These are phyloP conservation scores for Petrocephalus schoutedeni DNA, from an alignment of 2,797 vertebrate genomes.

Conservation along the genomic window DNA sequence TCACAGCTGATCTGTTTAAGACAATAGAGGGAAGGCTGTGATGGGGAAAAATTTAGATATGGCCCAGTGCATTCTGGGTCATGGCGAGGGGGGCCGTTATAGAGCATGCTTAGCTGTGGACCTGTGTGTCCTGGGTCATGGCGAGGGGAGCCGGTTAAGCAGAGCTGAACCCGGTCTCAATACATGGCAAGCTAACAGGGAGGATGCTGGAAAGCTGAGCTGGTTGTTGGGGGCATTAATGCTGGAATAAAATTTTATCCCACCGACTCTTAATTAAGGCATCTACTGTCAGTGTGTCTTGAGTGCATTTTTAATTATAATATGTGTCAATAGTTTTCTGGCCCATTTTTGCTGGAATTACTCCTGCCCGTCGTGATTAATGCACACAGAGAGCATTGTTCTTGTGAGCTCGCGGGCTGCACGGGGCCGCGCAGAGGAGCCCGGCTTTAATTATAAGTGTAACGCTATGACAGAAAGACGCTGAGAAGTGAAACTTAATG, in stretches of 20 bases:
- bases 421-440: neutral
- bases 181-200: neutral
- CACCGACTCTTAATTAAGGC: neutral
- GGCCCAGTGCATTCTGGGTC: neutral
- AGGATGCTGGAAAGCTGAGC: neutral
- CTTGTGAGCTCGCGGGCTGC: neutral
- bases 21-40: neutral
- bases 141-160: neutral
- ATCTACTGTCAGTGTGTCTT: neutral
- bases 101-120: neutral
- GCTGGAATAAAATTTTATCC: neutral
- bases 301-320: neutral
- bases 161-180: neutral
- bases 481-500: neutral
- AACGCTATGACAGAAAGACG: neutral
- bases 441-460: neutral
- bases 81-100: neutral
- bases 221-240: neutral
- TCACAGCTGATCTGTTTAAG: neutral
- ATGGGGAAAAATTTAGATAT: neutral
- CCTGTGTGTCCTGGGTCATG: neutral
- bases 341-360: neutral
- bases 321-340: neutral
- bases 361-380: neutral
- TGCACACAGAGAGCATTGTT: neutral